phyloP scores from a whole-genome alignment of 1,140 invertebrate genomes.

The Capitella teleta region DNA sequence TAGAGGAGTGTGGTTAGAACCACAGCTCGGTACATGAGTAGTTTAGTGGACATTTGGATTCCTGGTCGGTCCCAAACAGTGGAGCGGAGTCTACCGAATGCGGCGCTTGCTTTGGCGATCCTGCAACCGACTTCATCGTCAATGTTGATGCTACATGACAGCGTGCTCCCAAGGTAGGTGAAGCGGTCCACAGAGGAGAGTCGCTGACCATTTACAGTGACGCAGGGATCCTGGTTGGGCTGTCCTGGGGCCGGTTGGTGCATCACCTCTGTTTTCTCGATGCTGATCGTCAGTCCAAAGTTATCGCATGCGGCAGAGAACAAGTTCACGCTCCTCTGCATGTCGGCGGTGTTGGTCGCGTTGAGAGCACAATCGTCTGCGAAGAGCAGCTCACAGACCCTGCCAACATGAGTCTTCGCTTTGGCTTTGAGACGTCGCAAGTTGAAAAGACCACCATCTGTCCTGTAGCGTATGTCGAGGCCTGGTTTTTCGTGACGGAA shows the following conservation, averaged over 20 bases:
- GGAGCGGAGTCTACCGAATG: too few species aligned
- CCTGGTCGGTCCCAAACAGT: too few species aligned
- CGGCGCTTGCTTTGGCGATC: too few species aligned
- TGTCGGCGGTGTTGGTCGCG: neutral
- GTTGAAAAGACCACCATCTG: conserved; percentile 14
- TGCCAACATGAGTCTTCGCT: conserved; percentile 6
- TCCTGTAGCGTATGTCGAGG: conserved; percentile 5
- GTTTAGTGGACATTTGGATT: too few species aligned
- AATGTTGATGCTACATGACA: too few species aligned
- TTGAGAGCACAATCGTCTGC: conserved; percentile 12
- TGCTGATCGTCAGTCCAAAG: neutral
- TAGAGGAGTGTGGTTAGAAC: too few species aligned
- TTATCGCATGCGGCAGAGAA: neutral
- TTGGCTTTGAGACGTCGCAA: conserved; percentile 8
- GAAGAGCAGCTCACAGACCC: neutral
- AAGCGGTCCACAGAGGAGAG: too few species aligned
- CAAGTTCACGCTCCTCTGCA: neutral
- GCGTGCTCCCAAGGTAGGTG: neutral
- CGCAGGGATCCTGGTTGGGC: neutral
- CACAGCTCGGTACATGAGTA: too few species aligned
- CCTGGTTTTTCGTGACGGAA: conserved; percentile 8
- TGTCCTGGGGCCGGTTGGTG: neutral
- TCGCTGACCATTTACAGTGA: neutral
- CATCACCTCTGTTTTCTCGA: conserved; percentile 2
- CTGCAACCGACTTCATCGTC: too few species aligned